Conservation (phyloP, 2,888 invertebrate genomes). For the Himalopsyche japonica region DNA sequence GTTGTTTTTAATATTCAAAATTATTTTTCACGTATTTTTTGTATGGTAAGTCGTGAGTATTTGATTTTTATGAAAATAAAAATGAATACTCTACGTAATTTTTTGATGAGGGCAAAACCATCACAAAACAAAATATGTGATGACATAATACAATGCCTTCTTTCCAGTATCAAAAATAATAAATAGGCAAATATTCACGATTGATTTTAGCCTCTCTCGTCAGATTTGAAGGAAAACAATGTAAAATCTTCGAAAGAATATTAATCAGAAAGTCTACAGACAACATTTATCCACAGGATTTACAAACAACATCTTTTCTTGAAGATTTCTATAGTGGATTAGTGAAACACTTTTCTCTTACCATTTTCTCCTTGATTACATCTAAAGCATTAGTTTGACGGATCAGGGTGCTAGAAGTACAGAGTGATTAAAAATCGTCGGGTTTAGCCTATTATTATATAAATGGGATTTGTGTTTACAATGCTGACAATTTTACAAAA, state of each 20-base stretch:
- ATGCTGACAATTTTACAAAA: too few species aligned
- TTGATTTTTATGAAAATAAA: too few species aligned
- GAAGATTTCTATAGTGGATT: neutral
- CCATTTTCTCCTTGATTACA: constrained; percentile 1
- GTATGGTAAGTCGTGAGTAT: too few species aligned
- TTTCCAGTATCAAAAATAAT: neutral
- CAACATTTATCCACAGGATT: neutral
- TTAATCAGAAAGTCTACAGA: neutral
- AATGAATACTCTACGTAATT: too few species aligned
- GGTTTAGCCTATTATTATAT: too few species aligned
- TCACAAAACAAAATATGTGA: neutral
- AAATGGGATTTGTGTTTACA: too few species aligned
- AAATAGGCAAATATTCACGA: neutral
- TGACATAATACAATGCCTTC: neutral
- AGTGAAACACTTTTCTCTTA: neutral
- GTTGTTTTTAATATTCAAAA: too few species aligned
- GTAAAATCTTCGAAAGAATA: neutral
- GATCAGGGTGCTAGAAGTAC: neutral
- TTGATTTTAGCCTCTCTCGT: neutral
- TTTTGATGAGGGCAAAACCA: neutral
- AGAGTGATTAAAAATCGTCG: neutral
- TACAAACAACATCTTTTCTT: neutral
- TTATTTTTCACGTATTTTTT: too few species aligned
- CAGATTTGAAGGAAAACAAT: neutral
- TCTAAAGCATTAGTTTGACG: neutral